phyloP scores from a whole-genome alignment of 2,888 invertebrate species.

The Elysia crispata region DNA sequence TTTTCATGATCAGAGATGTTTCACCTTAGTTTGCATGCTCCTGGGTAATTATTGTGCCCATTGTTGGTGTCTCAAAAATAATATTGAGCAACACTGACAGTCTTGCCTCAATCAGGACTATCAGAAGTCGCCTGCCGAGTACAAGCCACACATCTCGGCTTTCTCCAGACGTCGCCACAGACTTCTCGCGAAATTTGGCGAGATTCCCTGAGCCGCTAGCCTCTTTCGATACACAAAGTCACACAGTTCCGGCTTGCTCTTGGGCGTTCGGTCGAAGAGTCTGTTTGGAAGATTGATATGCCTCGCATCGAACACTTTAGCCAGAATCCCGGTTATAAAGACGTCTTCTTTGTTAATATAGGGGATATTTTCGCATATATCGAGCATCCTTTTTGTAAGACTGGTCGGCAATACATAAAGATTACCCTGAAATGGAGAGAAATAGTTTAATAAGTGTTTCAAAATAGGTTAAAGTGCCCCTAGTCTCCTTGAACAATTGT shows the following conservation, averaged over 20 bases:
- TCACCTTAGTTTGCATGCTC: too few relatives aligned
- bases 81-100: too few relatives aligned
- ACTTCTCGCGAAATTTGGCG: conserved; percentile 20
- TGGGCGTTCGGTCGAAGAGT: conserved; percentile 32
- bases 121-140: conserved; percentile 11
- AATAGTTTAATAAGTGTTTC: too few relatives aligned
- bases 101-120: too few relatives aligned
- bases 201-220: conserved; percentile 24
- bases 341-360: conserved; percentile 65
- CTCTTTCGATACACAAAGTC: conserved; percentile 38
- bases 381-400: conserved; percentile 54
- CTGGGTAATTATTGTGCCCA: too few relatives aligned
- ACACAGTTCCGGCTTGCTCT: conserved; percentile 39
- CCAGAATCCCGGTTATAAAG: conserved; percentile 65
- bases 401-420: conserved; percentile 62
- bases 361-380: conserved; percentile 59
- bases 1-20: too few relatives aligned
- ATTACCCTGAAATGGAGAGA: conserved; percentile 52
- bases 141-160: conserved; percentile 43
- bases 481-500: too few relatives aligned
- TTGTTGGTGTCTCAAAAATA: too few relatives aligned
- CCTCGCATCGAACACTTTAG: conserved; percentile 56
- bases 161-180: conserved; percentile 41
- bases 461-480: too few relatives aligned
- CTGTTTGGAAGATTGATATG: conserved; percentile 41